These are phyloP conservation scores for Tapera naevia DNA, from an alignment of 2,797 vertebrate genomes.

Conservation along the genomic window DNA sequence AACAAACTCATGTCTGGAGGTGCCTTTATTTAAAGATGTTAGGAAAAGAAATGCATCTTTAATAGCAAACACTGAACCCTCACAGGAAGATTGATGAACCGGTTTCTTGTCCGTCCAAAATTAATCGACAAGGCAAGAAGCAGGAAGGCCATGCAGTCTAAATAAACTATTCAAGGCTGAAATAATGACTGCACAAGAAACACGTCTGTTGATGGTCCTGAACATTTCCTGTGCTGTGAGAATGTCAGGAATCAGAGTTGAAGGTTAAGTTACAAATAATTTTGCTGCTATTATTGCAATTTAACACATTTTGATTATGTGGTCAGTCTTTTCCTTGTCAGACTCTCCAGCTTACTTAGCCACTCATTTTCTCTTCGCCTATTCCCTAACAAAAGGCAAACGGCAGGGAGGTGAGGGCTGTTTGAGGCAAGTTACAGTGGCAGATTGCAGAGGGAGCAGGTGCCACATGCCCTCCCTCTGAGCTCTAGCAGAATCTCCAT, in stretches of 20 bases:
- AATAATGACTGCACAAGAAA: background rate
- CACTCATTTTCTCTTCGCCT: background rate
- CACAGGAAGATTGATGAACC: background rate
- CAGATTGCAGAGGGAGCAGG: background rate
- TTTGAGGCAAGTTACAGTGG: background rate
- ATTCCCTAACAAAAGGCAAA: background rate
- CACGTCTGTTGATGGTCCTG: background rate
- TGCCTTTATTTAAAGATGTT: background rate
- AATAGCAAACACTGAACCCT: background rate
- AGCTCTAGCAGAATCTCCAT: background rate
- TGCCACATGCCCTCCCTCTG: background rate
- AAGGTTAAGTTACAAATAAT: background rate
- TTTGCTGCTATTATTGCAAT: background rate
- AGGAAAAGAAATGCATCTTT: background rate
- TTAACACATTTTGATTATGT: background rate
- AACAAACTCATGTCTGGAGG: background rate
- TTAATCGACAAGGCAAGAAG: background rate
- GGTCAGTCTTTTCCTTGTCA: background rate
- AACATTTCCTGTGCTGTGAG: background rate
- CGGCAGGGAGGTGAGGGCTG: background rate
- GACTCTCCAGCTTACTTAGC: background rate
- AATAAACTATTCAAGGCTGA: background rate
- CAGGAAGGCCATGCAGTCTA: background rate
- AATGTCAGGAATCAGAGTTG: background rate
- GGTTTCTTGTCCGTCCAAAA: background rate